phyloP scores from a whole-genome alignment of 1,140 invertebrate genomes.

The Glossosoma conforme region DNA sequence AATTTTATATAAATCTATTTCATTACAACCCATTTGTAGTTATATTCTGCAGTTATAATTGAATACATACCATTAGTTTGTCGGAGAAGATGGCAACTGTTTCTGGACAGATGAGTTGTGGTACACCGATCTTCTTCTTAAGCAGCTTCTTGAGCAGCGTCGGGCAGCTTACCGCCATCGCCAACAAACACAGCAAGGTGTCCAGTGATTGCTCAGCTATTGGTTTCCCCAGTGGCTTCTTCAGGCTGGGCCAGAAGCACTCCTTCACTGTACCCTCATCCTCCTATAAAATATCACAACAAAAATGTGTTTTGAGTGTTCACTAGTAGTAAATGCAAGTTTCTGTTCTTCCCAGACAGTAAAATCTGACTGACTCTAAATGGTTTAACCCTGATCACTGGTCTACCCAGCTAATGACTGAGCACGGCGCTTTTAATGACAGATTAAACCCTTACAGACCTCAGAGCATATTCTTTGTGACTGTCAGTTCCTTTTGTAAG shows the following conservation, averaged over 20 bases:
- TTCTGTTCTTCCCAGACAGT: too few species aligned
- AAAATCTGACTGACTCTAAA: too few species aligned
- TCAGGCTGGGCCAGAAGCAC: slow-evolving; percentile 55
- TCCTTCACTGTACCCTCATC: slow-evolving; percentile 49
- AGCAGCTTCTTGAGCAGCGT: slow-evolving; percentile 48
- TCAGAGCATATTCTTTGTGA: too few species aligned
- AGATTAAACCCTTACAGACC: too few species aligned
- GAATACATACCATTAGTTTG: slow-evolving; percentile 55
- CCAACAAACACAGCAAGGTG: slow-evolving; percentile 49
- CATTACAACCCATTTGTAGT: too few species aligned
- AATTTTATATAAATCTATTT: too few species aligned
- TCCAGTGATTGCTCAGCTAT: slow-evolving; percentile 50
- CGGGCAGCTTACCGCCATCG: slow-evolving; percentile 45
- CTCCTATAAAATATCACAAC: slow-evolving; percentile 42
- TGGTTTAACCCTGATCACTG: too few species aligned
- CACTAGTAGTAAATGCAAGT: too few species aligned
- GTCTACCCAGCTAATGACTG: too few species aligned
- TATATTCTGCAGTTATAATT: background rate
- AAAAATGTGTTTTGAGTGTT: too few species aligned
- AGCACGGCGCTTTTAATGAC: too few species aligned
- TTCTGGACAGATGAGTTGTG: slow-evolving; percentile 52
- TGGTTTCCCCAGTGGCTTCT: slow-evolving; percentile 55
- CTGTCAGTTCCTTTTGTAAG: too few species aligned
- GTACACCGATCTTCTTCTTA: slow-evolving; percentile 50
- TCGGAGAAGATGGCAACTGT: slow-evolving; percentile 50